Conservation (phyloP, 2,888 invertebrate genomes). For the Pardosa pseudoannulata region DNA sequence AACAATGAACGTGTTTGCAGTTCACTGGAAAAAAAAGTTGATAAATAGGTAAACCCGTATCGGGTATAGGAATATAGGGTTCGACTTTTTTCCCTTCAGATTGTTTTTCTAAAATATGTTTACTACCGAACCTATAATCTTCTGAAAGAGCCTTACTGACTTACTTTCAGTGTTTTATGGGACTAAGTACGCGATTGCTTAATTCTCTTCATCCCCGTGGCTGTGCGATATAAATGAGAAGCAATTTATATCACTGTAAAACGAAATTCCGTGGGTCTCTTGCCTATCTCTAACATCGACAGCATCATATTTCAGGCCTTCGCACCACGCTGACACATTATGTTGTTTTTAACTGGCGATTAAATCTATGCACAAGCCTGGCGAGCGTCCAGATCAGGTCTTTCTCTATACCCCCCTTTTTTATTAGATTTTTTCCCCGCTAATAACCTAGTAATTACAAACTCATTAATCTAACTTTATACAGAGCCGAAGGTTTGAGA, state of each 20-base stretch:
- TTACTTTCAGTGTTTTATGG: too few relatives aligned
- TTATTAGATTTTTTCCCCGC: conserved; percentile 29
- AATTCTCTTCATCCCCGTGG: too few relatives aligned
- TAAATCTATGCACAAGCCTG: conserved; percentile 57
- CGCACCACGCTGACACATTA: conserved; percentile 19
- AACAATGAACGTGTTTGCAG: too few relatives aligned
- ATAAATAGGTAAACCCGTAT: too few relatives aligned
- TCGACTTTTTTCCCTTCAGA: too few relatives aligned
- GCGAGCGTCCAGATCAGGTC: conserved; percentile 43
- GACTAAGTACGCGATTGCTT: too few relatives aligned
- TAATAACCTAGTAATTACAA: conserved; percentile 72
- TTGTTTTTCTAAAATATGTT: too few relatives aligned
- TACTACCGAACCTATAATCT: too few relatives aligned
- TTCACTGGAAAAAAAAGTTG: too few relatives aligned
- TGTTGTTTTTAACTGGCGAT: conserved; percentile 56
- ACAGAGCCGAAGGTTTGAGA: conserved; percentile 51
- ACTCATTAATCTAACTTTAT: conserved; percentile 72
- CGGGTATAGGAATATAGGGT: too few relatives aligned
- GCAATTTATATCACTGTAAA: background rate
- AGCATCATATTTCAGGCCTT: conserved; percentile 47
- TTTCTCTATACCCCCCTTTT: conserved; percentile 7
- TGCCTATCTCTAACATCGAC: conserved; percentile 45
- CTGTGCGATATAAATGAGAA: background rate
- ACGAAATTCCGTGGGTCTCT: background rate
- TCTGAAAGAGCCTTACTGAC: too few relatives aligned